A percentile compares a stretch with the other conserved stretches of the same genome.
These are phyloP conservation scores for Hydra vulgaris DNA, from an alignment of 30 jellyfish, hydroid and myxozoan species.

Conservation along the genomic window DNA sequence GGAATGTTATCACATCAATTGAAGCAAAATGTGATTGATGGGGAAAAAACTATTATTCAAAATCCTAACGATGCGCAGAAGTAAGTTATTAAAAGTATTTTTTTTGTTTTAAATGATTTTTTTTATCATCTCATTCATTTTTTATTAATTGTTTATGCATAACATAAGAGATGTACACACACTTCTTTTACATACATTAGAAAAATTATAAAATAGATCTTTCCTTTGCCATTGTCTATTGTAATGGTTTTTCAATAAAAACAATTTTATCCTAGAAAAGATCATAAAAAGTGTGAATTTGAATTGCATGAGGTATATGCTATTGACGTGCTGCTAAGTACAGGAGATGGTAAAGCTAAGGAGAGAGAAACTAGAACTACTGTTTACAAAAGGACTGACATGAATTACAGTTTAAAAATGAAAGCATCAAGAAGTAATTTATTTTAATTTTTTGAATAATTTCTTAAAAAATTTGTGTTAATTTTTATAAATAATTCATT, in stretches of 20 bases:
- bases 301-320: slow-evolving; percentile 91
- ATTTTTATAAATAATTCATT: background rate
- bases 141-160: background rate
- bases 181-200: too few relatives aligned
- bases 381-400: slow-evolving; percentile 78
- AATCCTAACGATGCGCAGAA: slow-evolving; percentile 85
- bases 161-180: too few relatives aligned
- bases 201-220: too few relatives aligned
- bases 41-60: slow-evolving; percentile 83
- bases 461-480: background rate
- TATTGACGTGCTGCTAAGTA: slow-evolving; percentile 73
- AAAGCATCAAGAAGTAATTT: slow-evolving; percentile 86
- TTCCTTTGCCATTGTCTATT: too few relatives aligned
- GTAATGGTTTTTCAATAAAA: too few relatives aligned
- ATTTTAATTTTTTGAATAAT: background rate
- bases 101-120: background rate
- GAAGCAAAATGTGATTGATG: slow-evolving; percentile 67
- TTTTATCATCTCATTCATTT: background rate
- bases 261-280: slow-evolving; percentile 46
- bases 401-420: slow-evolving; percentile 68
- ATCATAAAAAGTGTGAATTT: slow-evolving; percentile 83
- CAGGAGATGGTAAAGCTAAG: slow-evolving; percentile 90
- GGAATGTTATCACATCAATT: slow-evolving; percentile 94
- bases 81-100: slow-evolving; percentile 42
- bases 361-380: slow-evolving; percentile 94